Evolutionary conservation across 2,888 invertebrate species (phyloP).

Genomic region (Nomada flava): DNA sequence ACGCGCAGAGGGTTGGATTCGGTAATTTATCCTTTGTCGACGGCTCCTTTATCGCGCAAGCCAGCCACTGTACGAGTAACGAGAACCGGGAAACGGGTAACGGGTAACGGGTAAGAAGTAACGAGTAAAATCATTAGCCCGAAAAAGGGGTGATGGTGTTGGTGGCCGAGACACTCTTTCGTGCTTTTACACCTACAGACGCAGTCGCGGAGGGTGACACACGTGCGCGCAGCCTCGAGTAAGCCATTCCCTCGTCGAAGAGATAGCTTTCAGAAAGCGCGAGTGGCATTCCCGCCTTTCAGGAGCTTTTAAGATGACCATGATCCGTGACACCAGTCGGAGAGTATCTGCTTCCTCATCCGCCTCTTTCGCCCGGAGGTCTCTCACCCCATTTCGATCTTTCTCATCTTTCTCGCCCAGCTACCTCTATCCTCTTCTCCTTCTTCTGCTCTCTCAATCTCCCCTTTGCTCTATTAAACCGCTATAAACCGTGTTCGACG

Average conservation of each 20-base stretch:
- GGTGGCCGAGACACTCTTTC: conserved; percentile 5
- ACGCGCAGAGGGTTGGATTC: not conserved
- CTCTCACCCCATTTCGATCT: conserved; percentile 65
- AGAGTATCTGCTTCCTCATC: conserved; percentile 63
- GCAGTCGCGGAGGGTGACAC: conserved; percentile 11
- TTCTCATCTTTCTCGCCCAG: conserved; percentile 11
- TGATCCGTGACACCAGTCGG: conserved; percentile 69
- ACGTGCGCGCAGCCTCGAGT: conserved; percentile 28
- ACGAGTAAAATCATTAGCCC: conserved; percentile 19
- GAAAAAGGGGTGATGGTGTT: not conserved
- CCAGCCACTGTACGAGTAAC: not conserved
- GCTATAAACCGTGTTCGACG: conserved; percentile 63
- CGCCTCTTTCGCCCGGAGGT: conserved; percentile 57
- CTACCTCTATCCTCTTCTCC: too few species aligned
- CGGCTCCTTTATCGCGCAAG: not conserved
- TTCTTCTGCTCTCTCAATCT: not conserved
- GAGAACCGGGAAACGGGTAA: too few species aligned
- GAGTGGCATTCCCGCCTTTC: conserved; percentile 56
- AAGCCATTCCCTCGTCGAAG: conserved; percentile 61
- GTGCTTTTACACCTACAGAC: conserved; percentile 19
- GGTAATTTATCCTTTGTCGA: conserved; percentile 30
- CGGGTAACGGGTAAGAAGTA: not conserved
- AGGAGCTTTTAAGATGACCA: conserved; percentile 73
- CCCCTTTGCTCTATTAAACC: conserved; percentile 51
- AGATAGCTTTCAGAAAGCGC: conserved; percentile 70